Base-by-base conservation (phyloP, 2,888 invertebrate genomes). In the Catocala fraxini region DNA sequence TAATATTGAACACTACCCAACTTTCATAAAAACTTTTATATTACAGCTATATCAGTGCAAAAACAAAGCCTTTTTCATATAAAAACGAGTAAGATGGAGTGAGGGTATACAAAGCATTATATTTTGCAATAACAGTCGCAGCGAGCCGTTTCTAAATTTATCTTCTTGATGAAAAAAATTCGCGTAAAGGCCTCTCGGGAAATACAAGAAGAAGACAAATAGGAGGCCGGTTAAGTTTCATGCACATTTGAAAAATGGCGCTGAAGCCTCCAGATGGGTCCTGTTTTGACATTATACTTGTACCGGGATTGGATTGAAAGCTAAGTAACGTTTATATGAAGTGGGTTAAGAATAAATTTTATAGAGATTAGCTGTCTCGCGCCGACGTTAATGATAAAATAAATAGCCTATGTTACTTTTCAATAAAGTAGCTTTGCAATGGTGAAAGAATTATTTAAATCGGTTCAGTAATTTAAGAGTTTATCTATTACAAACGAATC, bases 141-240 rank as follows among this genome's bases (percentile, higher is more conserved):
- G 13, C 56, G 57, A 55, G 60, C 47, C 64, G 60, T 56, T 61
- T 65, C 64, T 49, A 70, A 71, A 79, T 77, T 73, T 73, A 71
- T 78, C 65, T 73, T 69, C 52, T 47, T 46, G 34, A 12, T 3
- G 35, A 49, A 69, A 77, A 73, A 72, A 73, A 71, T 58, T 56
- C 65, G 63, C 60, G 59, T 59, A 65, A 65, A 65, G 53, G 57
- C 61, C 47, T 78, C 86, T 25, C 33, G 85, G 87, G 88, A 87
- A 88, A 89, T 88, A 85, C 82, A 82, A 81, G 84, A 83, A 80
- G 77, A 89, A 87, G 89, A 90, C 85, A 84, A 88, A 89, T 89
- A 74, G 87, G 71, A 58, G 65, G 72, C 63, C 79, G 80, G 85
- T 83, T 85, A 83, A 83, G 82, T 84, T 82, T 78, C 72, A 69